A percentile compares a stretch with the other conserved stretches of the same genome.
Evolutionary conservation across 2,113 vertebrate genomes (phyloP).

Genomic region (Coryphaenoides rupestris): DNA sequence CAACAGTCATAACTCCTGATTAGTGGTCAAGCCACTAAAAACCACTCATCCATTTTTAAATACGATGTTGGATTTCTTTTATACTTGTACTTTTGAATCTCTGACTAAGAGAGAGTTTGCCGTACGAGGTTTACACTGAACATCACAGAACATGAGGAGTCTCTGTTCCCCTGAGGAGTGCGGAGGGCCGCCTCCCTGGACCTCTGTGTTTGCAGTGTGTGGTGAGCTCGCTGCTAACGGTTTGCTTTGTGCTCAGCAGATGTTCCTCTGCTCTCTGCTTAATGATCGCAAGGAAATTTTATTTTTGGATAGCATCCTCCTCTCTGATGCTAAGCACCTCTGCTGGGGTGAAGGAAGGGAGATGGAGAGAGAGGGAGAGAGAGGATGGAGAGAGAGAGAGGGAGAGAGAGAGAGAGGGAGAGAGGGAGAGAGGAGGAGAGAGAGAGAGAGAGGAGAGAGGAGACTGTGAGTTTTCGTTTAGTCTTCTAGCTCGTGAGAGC

Average conservation of each 20-base stretch:
- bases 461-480: too few relatives aligned
- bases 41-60: too few relatives aligned
- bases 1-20: too few relatives aligned
- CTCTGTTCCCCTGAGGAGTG: slow-evolving; percentile 50
- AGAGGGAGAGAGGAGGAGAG: not conserved
- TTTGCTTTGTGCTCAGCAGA: slow-evolving; percentile 65
- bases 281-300: slow-evolving; percentile 53
- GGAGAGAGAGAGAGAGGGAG: slow-evolving; percentile 8
- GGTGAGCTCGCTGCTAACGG: slow-evolving; percentile 55
- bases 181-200: slow-evolving; percentile 54
- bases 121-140: too few relatives aligned
- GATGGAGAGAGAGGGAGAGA: slow-evolving; percentile 1
- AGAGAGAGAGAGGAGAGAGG: too few relatives aligned
- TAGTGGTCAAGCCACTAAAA: too few relatives aligned
- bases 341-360: slow-evolving; percentile 6
- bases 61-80: too few relatives aligned
- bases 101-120: too few relatives aligned
- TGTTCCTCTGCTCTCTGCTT: slow-evolving; percentile 55
- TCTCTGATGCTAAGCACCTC: slow-evolving; percentile 9
- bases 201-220: slow-evolving; percentile 51
- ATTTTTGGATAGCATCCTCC: slow-evolving; percentile 36
- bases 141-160: slow-evolving; percentile 19
- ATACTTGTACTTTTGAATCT: too few relatives aligned
- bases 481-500: too few relatives aligned
- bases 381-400: too few relatives aligned